A percentile compares a stretch with the other conserved stretches of the same genome.
These are phyloP conservation scores for Pelodiscus sinensis DNA, from an alignment of 2,113 vertebrate genomes.

Conservation along the genomic window DNA sequence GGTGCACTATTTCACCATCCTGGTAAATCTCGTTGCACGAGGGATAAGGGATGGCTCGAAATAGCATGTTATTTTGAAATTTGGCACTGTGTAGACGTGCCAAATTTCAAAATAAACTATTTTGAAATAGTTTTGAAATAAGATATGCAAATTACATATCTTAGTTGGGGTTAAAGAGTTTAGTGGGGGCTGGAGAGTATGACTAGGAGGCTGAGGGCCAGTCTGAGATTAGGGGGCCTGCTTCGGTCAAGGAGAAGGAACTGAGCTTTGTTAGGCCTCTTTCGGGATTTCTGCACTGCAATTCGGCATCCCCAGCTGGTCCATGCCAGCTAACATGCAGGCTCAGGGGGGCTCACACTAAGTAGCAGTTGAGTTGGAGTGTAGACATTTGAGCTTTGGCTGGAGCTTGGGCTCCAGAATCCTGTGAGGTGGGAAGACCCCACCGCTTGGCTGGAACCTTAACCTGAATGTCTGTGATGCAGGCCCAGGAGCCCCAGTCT, in stretches of 20 bases:
- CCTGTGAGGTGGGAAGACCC: not conserved
- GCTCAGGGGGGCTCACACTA: not conserved
- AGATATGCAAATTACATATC: no score
- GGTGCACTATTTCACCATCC: no score
- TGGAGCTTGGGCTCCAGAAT: not conserved
- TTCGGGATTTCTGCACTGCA: not conserved
- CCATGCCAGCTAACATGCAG: not conserved
- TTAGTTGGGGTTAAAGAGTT: not conserved
- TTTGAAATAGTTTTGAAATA: no score
- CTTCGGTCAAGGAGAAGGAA: not conserved
- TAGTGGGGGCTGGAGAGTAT: rapidly evolving
- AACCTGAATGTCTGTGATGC: not conserved
- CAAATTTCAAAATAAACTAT: no score
- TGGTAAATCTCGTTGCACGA: no score
- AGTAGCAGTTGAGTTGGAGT: not conserved
- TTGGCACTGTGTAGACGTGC: no score
- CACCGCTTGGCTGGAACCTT: not conserved
- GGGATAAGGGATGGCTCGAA: no score
- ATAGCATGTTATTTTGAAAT: no score
- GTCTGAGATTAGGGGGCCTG: not conserved
- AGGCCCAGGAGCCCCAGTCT: not conserved
- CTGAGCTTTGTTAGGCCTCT: not conserved
- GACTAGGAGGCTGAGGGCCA: not conserved
- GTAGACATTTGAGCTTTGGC: not conserved
- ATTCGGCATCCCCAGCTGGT: not conserved